Evolutionary conservation across 1,140 invertebrate species (phyloP), one percentile per base, ranked within the genome.

Genomic region (Tyrophagus putrescentiae): DNA sequence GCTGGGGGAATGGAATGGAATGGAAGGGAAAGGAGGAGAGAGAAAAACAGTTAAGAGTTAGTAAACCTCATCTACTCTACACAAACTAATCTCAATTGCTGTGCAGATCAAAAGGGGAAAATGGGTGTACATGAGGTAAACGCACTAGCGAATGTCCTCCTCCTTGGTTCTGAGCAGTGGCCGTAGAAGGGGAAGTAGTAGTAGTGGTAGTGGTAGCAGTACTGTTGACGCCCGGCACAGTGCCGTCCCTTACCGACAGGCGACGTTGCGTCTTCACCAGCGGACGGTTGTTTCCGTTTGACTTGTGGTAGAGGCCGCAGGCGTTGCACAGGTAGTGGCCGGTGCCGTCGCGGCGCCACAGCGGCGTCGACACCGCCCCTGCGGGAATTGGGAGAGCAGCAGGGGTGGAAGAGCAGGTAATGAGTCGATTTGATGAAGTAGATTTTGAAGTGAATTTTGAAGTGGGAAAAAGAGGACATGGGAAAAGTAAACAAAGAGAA

Each of bases 251-350:
- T 85, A 88, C 85, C 84, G 85, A 79, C n/a, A 59, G 57, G 79
- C 85, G 80, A 76, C 84, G 79, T 71, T 84, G 82, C 76, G 84
- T 85, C 78, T 85, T 86, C 65, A 84, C 80, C 66, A 88, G 77
- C 62, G 87, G 85, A 67, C 86, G 79, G 78, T 88, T 87, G 81
- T 87, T 87, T 74, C 87, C 85, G 76, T 94, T 93, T 82, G 91
- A 88, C 82, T 91, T 91, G 78, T 86, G 84, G 78, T 92, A 92
- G 65, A 93, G 82, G 39, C 89, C 74, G 63, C 74, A 76, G 11
- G 74, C 73, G 65, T 77, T 77, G 65, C 75, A 77, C 32, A 77
- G 66, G 65, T 77, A 77, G 65, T 77, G 73, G 5, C 75, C 75
- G 11, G 72, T 73, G 25, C 71, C 71, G 65, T 76, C 75, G 29